Base-by-base conservation (phyloP, 2,888 invertebrate species). In the Brachyptera putata region DNA sequence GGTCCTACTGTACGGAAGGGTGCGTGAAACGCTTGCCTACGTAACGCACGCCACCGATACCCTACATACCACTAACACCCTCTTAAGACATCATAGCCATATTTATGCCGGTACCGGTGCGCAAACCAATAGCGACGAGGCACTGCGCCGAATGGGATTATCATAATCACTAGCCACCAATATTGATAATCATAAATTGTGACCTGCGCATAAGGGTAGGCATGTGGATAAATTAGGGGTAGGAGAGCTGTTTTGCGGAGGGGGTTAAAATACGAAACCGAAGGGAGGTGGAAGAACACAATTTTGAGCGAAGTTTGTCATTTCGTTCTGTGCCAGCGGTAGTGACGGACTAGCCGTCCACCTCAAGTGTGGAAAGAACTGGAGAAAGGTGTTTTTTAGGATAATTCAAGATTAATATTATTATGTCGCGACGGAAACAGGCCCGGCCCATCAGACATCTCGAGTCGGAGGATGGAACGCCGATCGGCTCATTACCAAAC, bases 391-490 rank as follows among this genome's bases (percentile, higher is more conserved):
- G 18, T 7, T 5, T 46, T 14, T 39, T 5, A 46, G 46, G 46
- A 46, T 46, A 46, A n/a, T n/a, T n/a, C n/a, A n/a, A n/a, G n/a
- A n/a, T 46, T 13, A 46, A 46, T 21, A 46, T 21, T 30, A 53
- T 13, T 34, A 79, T 79, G 79, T 79, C 80, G 67, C 76, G 80
- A 63, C 73, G 80, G 70, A 80, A 80, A 73, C 80, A 80, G 69
- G 79, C 79, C 56, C 74, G 79, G 66, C 80, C 80, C 65, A 77
- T 77, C 67, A 74, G 78, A 64, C 75, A 78, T 67, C 75, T 77
- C 65, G 78, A 79, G 70, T 76, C 77, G 66, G 79, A 79, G 65
- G 76, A 75, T 66, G 73, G 72, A 60, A 66, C 68, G 63, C 64
- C 58, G 16, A 43, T 37, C 25, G 39, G 36, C 41, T 34, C 61